phyloP scores from a whole-genome alignment of 2,113 vertebrate genomes.

The Eulacestoma nigropectus region DNA sequence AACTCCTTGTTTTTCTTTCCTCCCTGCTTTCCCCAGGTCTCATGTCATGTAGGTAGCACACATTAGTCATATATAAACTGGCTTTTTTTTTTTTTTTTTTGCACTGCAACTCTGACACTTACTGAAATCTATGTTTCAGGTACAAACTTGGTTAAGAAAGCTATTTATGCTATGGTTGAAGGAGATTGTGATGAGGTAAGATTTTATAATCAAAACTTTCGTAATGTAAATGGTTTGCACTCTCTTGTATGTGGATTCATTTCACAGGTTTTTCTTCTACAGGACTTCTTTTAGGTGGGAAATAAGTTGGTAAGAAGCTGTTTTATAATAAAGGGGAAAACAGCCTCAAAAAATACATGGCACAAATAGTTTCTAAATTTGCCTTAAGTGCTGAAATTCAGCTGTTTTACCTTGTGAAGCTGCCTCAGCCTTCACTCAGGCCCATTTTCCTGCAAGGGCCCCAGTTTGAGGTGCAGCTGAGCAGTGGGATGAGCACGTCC shows the following conservation, averaged over 20 bases:
- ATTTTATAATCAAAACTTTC: conserved; percentile 29
- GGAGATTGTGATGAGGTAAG: conserved; percentile 99
- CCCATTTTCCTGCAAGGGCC: background rate
- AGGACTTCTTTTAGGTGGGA: background rate
- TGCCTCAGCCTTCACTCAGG: background rate
- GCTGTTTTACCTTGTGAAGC: background rate
- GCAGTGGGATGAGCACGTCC: background rate
- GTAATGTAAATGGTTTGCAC: background rate
- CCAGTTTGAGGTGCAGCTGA: background rate
- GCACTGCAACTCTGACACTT: conserved; percentile 36
- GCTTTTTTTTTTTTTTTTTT: background rate
- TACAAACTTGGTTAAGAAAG: conserved; percentile 99
- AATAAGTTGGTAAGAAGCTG: background rate
- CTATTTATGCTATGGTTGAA: conserved; percentile 99
- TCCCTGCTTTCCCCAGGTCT: background rate
- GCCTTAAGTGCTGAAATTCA: background rate
- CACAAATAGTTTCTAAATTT: background rate
- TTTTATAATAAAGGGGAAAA: background rate
- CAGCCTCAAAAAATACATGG: background rate
- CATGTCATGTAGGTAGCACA: background rate
- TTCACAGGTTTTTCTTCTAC: background rate
- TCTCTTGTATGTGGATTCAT: background rate
- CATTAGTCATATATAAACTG: background rate
- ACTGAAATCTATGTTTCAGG: conserved; percentile 79
- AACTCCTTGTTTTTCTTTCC: background rate